These are phyloP conservation scores for Macquaria ambigua DNA, from an alignment of 2,113 vertebrate species.

Conservation along the genomic window DNA sequence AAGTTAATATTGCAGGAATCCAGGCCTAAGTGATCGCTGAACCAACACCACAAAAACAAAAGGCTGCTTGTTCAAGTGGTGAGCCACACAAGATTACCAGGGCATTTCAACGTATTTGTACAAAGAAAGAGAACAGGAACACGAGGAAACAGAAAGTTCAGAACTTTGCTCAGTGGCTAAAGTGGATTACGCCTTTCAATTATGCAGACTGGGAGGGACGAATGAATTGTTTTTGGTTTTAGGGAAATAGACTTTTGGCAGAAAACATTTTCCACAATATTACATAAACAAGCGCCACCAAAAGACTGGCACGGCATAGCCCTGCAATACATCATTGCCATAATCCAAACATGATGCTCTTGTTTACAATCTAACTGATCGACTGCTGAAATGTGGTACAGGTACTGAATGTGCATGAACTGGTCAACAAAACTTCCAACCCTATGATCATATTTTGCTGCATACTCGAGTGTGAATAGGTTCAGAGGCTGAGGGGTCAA, in stretches of 20 bases:
- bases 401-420: neutral
- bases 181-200: conserved; percentile 61
- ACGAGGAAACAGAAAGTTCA: conserved; percentile 53
- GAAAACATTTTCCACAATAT: conserved; percentile 7
- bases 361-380: neutral
- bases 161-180: conserved; percentile 52
- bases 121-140: conserved; percentile 39
- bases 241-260: neutral
- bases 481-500: neutral
- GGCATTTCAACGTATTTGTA: conserved; percentile 66
- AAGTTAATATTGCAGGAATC: conserved; percentile 91
- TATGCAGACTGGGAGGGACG: conserved; percentile 41
- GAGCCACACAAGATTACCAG: conserved; percentile 76
- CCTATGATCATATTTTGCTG: neutral
- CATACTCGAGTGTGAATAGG: conserved; percentile 7
- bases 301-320: neutral
- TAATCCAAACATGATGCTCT: conserved; percentile 4
- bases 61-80: conserved; percentile 79
- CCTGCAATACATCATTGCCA: neutral
- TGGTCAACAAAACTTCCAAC: neutral
- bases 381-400: neutral
- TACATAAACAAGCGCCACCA: neutral
- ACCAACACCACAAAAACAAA: conserved; percentile 86
- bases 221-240: conserved; percentile 11
- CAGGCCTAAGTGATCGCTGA: conserved; percentile 79